Evolutionary conservation across 2,888 invertebrate species (phyloP).

Genomic region (Pasiphila rectangulata): DNA sequence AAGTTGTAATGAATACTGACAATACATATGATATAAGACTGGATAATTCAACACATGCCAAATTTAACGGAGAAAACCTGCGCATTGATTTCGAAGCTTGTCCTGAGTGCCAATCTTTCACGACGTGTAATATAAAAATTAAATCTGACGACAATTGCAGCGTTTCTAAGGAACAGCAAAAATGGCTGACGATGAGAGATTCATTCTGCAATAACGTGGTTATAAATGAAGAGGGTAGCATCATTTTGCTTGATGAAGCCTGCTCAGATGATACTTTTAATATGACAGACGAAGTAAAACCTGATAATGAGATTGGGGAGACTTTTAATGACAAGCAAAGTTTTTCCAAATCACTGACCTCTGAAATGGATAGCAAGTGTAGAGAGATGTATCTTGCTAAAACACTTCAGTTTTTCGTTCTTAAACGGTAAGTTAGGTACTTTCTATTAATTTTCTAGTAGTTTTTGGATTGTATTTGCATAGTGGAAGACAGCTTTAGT

Average conservation of each 20-base stretch:
- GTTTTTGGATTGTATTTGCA: neutral
- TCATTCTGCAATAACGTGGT: constrained; percentile 57
- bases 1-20: constrained; percentile 45
- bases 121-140: constrained; percentile 56
- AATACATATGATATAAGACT: constrained; percentile 57
- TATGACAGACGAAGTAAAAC: constrained; percentile 29
- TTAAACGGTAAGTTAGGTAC: constrained; percentile 57
- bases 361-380: constrained; percentile 53
- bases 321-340: constrained; percentile 29
- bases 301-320: constrained; percentile 27
- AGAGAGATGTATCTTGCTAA: constrained; percentile 55
- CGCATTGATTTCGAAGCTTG: constrained; percentile 59
- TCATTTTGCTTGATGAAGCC: constrained; percentile 44
- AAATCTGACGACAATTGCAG: constrained; percentile 40
- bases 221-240: constrained; percentile 62
- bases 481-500: neutral
- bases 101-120: constrained; percentile 51
- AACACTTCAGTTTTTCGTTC: constrained; percentile 57
- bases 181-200: constrained; percentile 66
- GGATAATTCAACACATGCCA: constrained; percentile 54
- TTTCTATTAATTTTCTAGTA: no score
- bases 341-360: constrained; percentile 46
- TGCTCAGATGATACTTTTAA: constrained; percentile 36
- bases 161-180: constrained; percentile 41
- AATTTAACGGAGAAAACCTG: constrained; percentile 58